phyloP scores from a whole-genome alignment of 1,140 invertebrate species.

The Leptinotarsa texana region DNA sequence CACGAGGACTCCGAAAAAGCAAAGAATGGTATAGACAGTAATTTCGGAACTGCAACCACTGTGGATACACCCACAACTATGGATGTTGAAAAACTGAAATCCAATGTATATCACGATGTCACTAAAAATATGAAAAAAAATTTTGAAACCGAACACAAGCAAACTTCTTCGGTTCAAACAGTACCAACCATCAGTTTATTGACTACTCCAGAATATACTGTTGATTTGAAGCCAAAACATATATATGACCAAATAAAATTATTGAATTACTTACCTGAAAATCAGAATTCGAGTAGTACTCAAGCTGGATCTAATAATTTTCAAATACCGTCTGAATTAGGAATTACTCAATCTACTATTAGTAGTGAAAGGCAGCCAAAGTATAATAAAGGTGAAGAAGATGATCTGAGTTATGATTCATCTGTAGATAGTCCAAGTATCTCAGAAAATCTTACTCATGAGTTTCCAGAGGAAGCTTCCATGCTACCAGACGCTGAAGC shows the following conservation, averaged over 20 bases:
- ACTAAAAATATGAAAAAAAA: neutral
- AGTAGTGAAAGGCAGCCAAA: neutral
- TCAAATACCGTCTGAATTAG: too few species aligned
- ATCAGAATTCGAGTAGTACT: slow-evolving; percentile 16
- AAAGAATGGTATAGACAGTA: too few species aligned
- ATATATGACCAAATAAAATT: slow-evolving; percentile 47
- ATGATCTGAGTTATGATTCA: slow-evolving; percentile 5
- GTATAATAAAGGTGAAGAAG: neutral
- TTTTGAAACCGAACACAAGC: neutral
- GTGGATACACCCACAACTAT: neutral
- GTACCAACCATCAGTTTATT: slow-evolving; percentile 26
- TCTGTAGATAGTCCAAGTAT: neutral
- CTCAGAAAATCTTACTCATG: slow-evolving; percentile 3
- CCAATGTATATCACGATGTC: neutral
- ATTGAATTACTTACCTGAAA: slow-evolving; percentile 40
- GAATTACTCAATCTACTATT: too few species aligned
- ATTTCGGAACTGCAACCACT: neutral
- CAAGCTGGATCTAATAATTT: neutral
- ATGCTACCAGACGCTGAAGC: slow-evolving; percentile 32
- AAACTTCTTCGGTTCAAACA: neutral
- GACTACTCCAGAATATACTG: slow-evolving; percentile 45
- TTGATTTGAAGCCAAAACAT: slow-evolving; percentile 44
- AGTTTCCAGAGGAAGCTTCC: neutral
- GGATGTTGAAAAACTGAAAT: neutral
- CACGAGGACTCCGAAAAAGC: too few species aligned